Percentiles rank a stretch among this genome's conserved stretches.
phyloP scores from a whole-genome alignment of 1,140 invertebrate species.

The Neomicropteryx cornuta region DNA sequence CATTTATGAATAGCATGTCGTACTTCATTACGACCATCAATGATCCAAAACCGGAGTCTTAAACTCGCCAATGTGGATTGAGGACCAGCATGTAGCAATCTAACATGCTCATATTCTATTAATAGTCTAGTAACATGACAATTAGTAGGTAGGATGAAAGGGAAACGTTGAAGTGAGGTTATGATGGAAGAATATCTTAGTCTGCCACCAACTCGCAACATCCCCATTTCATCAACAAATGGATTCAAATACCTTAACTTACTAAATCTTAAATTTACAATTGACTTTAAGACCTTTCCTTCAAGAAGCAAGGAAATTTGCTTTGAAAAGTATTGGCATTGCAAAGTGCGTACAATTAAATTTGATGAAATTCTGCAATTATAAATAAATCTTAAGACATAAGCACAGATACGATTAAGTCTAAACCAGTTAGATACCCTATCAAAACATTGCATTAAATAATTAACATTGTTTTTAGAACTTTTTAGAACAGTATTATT shows the following conservation, averaged over 20 bases:
- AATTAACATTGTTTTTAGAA: no score
- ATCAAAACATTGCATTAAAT: no score
- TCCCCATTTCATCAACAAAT: conserved; percentile 22
- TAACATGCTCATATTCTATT: conserved; percentile 15
- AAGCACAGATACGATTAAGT: no score
- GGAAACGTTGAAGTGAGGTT: conserved; percentile 16
- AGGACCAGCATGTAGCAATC: conserved; percentile 16
- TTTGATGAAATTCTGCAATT: no score
- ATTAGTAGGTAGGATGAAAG: conserved; percentile 16
- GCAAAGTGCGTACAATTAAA: no score
- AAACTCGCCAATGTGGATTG: conserved; percentile 14
- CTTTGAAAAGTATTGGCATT: no score
- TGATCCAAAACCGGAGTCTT: conserved; percentile 15
- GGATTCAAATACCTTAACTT: conserved; percentile 15
- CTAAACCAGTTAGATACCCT: no score
- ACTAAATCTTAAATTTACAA: neutral
- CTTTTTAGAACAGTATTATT: no score
- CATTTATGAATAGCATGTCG: conserved; percentile 12
- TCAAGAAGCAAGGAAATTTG: conserved; percentile 2
- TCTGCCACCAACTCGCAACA: conserved; percentile 23
- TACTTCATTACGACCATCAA: conserved; percentile 12
- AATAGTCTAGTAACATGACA: conserved; percentile 15
- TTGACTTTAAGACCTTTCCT: neutral
- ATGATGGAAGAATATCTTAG: conserved; percentile 14
- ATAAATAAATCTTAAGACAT: no score